phyloP scores from a whole-genome alignment of 2,888 invertebrate genomes.

The Beris morrisii region DNA sequence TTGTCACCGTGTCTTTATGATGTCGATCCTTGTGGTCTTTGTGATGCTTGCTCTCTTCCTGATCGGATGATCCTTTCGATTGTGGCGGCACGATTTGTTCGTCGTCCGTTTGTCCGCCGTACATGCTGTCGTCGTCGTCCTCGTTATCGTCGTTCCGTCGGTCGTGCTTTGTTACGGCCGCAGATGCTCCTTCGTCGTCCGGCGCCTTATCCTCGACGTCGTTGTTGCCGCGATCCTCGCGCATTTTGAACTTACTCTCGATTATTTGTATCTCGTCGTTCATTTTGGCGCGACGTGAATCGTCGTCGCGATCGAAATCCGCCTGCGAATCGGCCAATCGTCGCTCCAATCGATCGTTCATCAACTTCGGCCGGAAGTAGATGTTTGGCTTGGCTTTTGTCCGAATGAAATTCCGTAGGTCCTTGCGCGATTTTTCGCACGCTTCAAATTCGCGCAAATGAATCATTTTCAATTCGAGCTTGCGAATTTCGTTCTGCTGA shows the following conservation, averaged over 20 bases:
- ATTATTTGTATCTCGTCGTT: constrained; percentile 67
- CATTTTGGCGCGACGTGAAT: constrained; percentile 64
- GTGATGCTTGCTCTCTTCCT: background rate
- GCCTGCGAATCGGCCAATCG: constrained; percentile 66
- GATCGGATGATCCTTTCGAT: background rate
- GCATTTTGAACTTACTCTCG: constrained; percentile 54
- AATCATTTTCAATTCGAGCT: constrained; percentile 87
- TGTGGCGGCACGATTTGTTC: constrained; percentile 44
- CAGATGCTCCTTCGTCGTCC: constrained; percentile 25
- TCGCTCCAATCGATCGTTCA: constrained; percentile 69
- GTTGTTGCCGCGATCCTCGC: constrained; percentile 42
- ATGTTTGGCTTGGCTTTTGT: constrained; percentile 85
- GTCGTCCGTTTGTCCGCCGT: constrained; percentile 53
- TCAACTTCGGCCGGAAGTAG: constrained; percentile 83
- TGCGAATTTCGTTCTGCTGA: constrained; percentile 85
- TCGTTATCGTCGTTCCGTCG: constrained; percentile 56
- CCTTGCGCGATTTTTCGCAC: constrained; percentile 81
- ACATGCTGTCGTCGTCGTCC: constrained; percentile 58
- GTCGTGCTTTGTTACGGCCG: constrained; percentile 57
- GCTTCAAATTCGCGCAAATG: constrained; percentile 84
- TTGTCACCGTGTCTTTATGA: background rate
- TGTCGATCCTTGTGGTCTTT: background rate
- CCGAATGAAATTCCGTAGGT: constrained; percentile 79
- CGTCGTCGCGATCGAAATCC: constrained; percentile 66
- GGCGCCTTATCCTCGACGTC: background rate